Conservation (phyloP, 2,888 invertebrate species). For the Sarcophaga carnaria region DNA sequence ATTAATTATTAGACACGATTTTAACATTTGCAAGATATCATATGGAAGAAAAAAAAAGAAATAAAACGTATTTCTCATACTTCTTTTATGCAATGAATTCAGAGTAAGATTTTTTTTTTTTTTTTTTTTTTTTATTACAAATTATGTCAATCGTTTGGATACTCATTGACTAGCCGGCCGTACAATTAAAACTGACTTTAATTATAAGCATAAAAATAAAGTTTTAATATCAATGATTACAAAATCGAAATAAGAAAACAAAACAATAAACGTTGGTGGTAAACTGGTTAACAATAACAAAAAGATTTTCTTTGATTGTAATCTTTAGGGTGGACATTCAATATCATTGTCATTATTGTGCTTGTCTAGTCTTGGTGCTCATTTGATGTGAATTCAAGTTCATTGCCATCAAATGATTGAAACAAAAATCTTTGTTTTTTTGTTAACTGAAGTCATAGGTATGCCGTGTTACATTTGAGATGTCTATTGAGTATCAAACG, state of each 20-base stretch:
- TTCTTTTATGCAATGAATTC: no score
- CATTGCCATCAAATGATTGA: conserved; percentile 33
- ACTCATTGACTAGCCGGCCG: not conserved
- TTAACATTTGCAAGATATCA: not conserved
- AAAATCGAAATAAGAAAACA: not conserved
- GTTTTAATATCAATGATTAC: conserved; percentile 21
- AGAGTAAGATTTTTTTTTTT: no score
- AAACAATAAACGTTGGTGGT: not conserved
- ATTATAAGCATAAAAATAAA: not conserved
- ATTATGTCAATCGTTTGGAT: conserved; percentile 34
- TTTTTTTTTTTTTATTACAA: not conserved
- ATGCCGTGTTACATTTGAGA: not conserved
- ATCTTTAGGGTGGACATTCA: not conserved
- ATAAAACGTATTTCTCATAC: not conserved
- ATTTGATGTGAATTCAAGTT: conserved; percentile 42
- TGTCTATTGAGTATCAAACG: not conserved
- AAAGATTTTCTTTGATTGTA: not conserved
- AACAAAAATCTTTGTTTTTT: not conserved
- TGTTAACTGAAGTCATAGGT: not conserved
- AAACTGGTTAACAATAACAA: conserved; percentile 1
- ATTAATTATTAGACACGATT: conserved; percentile 21
- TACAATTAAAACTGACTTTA: not conserved
- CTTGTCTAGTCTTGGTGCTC: not conserved
- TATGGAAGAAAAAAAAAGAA: not conserved
- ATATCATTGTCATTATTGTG: not conserved